Conservation (phyloP, 2,888 invertebrate genomes). For the Nomada ruficornis region DNA sequence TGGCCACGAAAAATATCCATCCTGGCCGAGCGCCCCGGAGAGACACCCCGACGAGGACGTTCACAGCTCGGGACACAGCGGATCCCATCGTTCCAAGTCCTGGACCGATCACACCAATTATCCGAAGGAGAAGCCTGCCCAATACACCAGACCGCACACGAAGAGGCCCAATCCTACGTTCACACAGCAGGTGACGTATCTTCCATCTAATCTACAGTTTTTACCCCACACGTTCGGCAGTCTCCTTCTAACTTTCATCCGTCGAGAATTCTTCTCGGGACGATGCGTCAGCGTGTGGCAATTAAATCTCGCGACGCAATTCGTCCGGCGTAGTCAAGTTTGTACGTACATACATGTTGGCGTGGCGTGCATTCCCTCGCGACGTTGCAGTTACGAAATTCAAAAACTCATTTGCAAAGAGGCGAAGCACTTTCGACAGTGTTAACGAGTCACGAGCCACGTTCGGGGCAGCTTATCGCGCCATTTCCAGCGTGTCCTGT, state of each 20-base stretch:
- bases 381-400: slow-evolving; percentile 62
- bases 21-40: slow-evolving; percentile 89
- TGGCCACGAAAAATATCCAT: slow-evolving; percentile 91
- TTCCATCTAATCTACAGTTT: not conserved
- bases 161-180: slow-evolving; percentile 87
- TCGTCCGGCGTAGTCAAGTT: not conserved
- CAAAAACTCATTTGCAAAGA: slow-evolving; percentile 63
- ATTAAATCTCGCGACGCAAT: slow-evolving; percentile 15
- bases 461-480: slow-evolving; percentile 51
- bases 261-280: not conserved
- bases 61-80: slow-evolving; percentile 83
- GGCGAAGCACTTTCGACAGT: slow-evolving; percentile 42
- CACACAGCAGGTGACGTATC: slow-evolving; percentile 86
- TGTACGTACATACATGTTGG: not conserved
- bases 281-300: slow-evolving; percentile 31
- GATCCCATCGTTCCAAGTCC: slow-evolving; percentile 88
- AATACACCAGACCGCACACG: slow-evolving; percentile 88
- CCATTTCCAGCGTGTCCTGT: slow-evolving; percentile 42
- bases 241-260: not conserved
- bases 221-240: not conserved
- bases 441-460: slow-evolving; percentile 69
- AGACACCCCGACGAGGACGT: slow-evolving; percentile 85
- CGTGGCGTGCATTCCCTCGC: slow-evolving; percentile 29
- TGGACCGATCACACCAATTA: slow-evolving; percentile 90
- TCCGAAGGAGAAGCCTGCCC: slow-evolving; percentile 88